Evolutionary conservation across 2,797 vertebrate genomes (phyloP).

Genomic region (Nothura maculosa): DNA sequence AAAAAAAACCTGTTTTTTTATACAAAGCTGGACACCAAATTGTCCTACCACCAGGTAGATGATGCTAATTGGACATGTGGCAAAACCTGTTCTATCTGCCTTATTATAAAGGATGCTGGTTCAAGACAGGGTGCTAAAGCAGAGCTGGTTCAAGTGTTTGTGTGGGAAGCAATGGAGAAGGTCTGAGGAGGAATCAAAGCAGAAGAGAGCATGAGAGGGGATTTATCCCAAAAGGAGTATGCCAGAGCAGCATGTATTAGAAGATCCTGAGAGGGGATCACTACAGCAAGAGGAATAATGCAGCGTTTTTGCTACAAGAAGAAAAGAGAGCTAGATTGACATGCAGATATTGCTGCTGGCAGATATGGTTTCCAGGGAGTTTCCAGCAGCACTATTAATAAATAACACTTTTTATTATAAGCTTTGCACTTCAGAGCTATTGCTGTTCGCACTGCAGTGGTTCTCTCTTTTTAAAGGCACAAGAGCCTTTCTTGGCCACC

Average conservation of each 20-base stretch:
- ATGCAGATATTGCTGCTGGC: conserved; percentile 15
- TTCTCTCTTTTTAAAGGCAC: not conserved
- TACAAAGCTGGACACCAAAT: not conserved
- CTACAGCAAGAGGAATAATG: not conserved
- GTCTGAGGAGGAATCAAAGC: not conserved
- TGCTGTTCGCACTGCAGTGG: not conserved
- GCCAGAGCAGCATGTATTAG: not conserved
- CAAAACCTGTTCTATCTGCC: not conserved
- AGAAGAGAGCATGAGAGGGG: not conserved
- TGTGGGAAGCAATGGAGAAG: not conserved
- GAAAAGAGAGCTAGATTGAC: not conserved
- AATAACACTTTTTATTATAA: conserved; percentile 29
- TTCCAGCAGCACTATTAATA: conserved; percentile 31
- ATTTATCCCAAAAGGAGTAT: conserved; percentile 26
- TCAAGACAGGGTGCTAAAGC: not conserved
- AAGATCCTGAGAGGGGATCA: not conserved
- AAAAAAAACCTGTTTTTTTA: no score
- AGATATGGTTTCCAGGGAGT: not conserved
- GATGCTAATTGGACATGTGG: not conserved
- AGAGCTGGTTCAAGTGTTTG: not conserved
- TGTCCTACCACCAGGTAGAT: not conserved
- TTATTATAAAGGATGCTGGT: not conserved
- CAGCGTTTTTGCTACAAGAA: not conserved
- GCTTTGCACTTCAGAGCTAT: not conserved
- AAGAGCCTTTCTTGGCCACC: not conserved